These are phyloP conservation scores for Sarcophaga rosellei DNA, from an alignment of 2,888 invertebrate species.

Conservation along the genomic window DNA sequence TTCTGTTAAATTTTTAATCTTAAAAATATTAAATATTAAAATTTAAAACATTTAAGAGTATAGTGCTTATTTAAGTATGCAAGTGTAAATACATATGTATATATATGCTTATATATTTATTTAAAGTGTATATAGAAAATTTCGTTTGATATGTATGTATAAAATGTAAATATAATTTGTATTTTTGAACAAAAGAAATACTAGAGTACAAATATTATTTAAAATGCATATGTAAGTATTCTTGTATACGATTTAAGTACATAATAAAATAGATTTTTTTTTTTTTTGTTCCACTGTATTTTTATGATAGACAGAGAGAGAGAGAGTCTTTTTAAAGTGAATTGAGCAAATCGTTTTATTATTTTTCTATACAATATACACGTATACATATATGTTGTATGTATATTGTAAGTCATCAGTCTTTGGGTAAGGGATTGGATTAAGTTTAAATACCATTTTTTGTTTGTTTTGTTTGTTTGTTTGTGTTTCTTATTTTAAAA, in stretches of 20 bases:
- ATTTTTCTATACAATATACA: conserved; percentile 26
- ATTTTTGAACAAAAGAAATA: background rate
- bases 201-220: background rate
- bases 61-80: background rate
- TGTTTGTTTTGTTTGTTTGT: background rate
- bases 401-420: conserved; percentile 55
- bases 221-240: background rate
- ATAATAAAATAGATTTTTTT: conserved; percentile 13
- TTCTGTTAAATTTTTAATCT: conserved; percentile 6
- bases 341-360: conserved; percentile 34
- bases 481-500: background rate
- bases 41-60: background rate
- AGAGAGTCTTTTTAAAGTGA: conserved; percentile 10
- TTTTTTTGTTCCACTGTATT: background rate
- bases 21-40: background rate
- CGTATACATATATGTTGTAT: background rate
- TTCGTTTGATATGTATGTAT: conserved; percentile 56
- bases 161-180: conserved; percentile 23
- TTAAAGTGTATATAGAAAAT: conserved; percentile 6
- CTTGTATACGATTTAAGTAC: conserved; percentile 29
- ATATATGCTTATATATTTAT: background rate
- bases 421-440: conserved; percentile 67
- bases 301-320: background rate
- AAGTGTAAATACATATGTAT: background rate
- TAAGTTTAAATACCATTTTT: conserved; percentile 35